Conservation (phyloP, 2,888 invertebrate genomes). For the Cremastobaeus sp. region DNA sequence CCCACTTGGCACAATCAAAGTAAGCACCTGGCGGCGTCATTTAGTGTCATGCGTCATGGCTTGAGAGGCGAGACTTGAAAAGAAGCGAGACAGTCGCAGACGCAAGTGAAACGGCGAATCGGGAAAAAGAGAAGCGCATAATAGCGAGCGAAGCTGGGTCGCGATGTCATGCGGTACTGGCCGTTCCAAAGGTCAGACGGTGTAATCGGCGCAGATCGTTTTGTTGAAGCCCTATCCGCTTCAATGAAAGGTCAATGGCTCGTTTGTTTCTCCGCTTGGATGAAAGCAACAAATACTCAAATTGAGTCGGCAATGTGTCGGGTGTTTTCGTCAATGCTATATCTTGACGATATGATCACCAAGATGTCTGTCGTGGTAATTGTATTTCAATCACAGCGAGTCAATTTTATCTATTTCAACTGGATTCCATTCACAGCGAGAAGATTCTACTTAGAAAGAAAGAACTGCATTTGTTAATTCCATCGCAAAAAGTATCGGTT, state of each 20-base stretch:
- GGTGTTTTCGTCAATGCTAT: conserved; percentile 19
- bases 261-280: conserved; percentile 38
- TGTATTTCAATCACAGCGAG: no score
- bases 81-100: background rate
- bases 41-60: conserved; percentile 44
- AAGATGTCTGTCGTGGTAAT: no score
- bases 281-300: conserved; percentile 20
- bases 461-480: no score
- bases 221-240: conserved; percentile 16
- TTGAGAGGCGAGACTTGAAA: conserved; percentile 25
- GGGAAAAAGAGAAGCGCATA: conserved; percentile 4
- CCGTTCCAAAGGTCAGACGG: conserved; percentile 40
- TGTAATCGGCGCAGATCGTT: conserved; percentile 30
- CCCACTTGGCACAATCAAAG: conserved; percentile 40
- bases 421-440: no score
- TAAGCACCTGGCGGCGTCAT: conserved; percentile 40
- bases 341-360: no score
- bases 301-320: conserved; percentile 13
- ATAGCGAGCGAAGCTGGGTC: conserved; percentile 21
- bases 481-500: no score
- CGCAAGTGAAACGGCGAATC: background rate
- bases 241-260: conserved; percentile 50
- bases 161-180: conserved; percentile 38
- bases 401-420: no score
- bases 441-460: no score